Evolutionary conservation across 2,113 vertebrate genomes (phyloP), one percentile per base, ranked within the genome.

Genomic region (Epinephelus moara): DNA sequence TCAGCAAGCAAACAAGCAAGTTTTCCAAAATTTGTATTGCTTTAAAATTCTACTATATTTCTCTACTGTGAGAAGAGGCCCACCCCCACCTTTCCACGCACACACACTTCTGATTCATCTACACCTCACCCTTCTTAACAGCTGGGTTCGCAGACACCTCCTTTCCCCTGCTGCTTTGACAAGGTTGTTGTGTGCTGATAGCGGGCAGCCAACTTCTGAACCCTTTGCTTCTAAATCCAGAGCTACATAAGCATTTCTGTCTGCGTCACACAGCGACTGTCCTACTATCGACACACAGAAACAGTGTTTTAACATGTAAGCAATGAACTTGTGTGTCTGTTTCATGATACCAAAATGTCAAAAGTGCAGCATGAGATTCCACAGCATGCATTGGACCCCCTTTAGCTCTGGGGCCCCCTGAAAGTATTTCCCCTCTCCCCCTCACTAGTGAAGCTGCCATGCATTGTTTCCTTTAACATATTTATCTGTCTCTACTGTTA

Each of bases 111-210:
- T 76, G 73, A 86, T 85, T 79, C 78, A 85, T 89, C 78, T 49
- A 33, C 71, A 82, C 75, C 27, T 87, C 81, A 82, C 23, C 49
- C 23, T 1, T 64, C 75, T 60, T 75, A 69, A 80, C 90, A 89
- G 85, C 85, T 78, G 87, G 84, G 77, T 74, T 70, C 45, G 0
- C 70, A 74, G 81, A 88, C 84, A 85, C 80, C 88, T 86, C 75
- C 77, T 70, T 72, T 53, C 73, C 72, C 91, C 85, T 30, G 85
- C 86, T 86, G 85, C 55, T 86, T 55, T 85, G 83, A 88, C 91
- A 85, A 81, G 87, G 81, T 89, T 87, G 88, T 67, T 81, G 80
- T 45, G 13, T 84, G 85, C 70, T 25, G 78, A 79, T 78, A 83
- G 79, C 62, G 18, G 70, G 52, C 77, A 57, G 78, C 56, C 78